Conservation (phyloP, 1,140 invertebrate genomes). For the Rhagoletis pomonella region DNA sequence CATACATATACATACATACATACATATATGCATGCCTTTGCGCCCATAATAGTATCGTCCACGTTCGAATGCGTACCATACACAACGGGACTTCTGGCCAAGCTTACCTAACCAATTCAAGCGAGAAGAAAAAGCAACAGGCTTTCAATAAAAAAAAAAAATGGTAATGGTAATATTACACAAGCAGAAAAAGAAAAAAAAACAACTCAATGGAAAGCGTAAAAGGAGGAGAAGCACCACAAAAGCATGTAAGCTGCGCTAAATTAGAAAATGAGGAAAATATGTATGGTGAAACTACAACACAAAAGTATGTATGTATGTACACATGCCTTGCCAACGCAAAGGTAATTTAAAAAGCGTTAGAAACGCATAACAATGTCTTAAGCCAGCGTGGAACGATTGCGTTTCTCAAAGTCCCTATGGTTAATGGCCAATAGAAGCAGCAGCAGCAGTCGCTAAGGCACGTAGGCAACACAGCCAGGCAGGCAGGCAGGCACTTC, state of each 20-base stretch:
- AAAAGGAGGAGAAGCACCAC: slow-evolving; percentile 52
- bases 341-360: not conserved
- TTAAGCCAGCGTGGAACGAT: not conserved
- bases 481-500: not conserved
- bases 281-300: slow-evolving; percentile 1
- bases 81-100: slow-evolving; percentile 38
- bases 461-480: slow-evolving; percentile 14
- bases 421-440: slow-evolving; percentile 2
- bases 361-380: slow-evolving; percentile 4
- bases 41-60: not conserved
- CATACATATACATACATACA: not conserved
- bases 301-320: too few species aligned
- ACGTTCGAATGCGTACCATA: slow-evolving; percentile 7
- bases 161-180: not conserved
- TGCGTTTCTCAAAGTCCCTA: slow-evolving; percentile 32
- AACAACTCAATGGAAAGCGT: slow-evolving; percentile 1
- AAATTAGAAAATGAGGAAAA: slow-evolving; percentile 36
- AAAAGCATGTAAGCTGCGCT: slow-evolving; percentile 21
- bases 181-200: not conserved
- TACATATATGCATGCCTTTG: too few species aligned
- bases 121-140: slow-evolving; percentile 41
- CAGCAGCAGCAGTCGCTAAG: not conserved
- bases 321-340: not conserved
- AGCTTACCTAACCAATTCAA: slow-evolving; percentile 10
- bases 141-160: slow-evolving; percentile 11